Evolutionary conservation across 2,888 invertebrate genomes (phyloP).

Genomic region (Cantharis flavilabris): DNA sequence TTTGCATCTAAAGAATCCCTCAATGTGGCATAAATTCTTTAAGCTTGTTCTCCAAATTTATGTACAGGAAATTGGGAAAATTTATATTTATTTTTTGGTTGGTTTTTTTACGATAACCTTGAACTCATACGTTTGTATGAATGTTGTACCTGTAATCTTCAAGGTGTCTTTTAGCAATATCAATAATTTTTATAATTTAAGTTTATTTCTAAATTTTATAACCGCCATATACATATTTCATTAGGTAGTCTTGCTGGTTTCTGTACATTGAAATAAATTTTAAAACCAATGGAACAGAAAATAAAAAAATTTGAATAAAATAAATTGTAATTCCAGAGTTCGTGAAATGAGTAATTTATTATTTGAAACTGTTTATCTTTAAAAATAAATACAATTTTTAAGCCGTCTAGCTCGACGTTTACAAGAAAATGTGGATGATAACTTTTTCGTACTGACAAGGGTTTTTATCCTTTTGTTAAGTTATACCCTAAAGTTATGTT

Average conservation of each 20-base stretch:
- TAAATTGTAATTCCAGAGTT: background rate
- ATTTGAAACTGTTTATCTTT: background rate
- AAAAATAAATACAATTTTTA: background rate
- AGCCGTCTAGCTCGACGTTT: background rate
- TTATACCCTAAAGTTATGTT: slow-evolving; percentile 3
- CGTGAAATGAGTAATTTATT: background rate
- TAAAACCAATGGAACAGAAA: background rate
- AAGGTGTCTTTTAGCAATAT: background rate
- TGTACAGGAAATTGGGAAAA: background rate
- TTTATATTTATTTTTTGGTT: background rate
- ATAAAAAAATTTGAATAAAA: background rate
- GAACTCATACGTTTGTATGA: background rate
- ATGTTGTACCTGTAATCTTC: background rate
- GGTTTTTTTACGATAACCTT: background rate
- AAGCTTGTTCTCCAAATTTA: background rate
- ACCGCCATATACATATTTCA: background rate
- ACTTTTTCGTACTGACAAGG: background rate
- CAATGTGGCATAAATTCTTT: background rate
- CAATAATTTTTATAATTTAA: background rate
- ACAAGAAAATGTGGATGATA: background rate
- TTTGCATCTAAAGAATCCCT: background rate
- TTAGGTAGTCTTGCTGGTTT: background rate
- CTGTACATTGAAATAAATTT: background rate
- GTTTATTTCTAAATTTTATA: background rate
- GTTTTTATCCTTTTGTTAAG: background rate